Percentiles rank a stretch among this genome's conserved stretches.
Evolutionary conservation across 2,797 vertebrate species (phyloP).

Genomic region (Macrochelys suwanniensis): DNA sequence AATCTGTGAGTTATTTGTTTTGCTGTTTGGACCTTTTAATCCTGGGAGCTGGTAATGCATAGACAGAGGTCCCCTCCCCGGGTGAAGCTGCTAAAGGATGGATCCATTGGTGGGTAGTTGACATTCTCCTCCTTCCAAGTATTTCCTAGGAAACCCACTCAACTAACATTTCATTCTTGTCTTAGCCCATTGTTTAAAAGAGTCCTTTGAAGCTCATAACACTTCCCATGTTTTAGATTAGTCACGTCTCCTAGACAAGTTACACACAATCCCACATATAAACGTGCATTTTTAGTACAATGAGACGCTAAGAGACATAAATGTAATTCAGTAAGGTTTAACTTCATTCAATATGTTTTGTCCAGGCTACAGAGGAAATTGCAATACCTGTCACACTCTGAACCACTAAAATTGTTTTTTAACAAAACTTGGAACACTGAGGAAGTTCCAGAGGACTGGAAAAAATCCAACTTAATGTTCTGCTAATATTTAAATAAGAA

Average conservation of each 20-base stretch:
- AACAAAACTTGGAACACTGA: conserved; percentile 30
- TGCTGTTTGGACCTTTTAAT: too few relatives aligned
- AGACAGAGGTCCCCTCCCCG: too few relatives aligned
- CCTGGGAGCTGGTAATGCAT: too few relatives aligned
- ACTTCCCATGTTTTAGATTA: not conserved
- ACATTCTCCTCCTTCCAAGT: not conserved
- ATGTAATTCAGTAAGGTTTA: not conserved
- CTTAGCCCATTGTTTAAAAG: not conserved
- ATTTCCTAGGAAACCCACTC: not conserved
- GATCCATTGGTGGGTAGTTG: not conserved
- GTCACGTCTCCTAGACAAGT: not conserved
- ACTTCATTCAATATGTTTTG: not conserved
- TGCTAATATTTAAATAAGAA: not conserved
- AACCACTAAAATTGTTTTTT: conserved; percentile 43
- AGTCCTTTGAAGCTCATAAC: not conserved
- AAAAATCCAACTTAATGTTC: not conserved
- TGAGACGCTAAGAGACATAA: not conserved
- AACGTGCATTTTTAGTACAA: not conserved
- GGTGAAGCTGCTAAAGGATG: not conserved
- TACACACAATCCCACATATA: not conserved
- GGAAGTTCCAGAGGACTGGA: conserved; percentile 21
- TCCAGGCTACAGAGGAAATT: not conserved
- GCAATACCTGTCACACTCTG: not conserved
- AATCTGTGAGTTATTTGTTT: too few relatives aligned
- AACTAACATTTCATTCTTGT: not conserved